A percentile compares a stretch with the other conserved stretches of the same genome.
Evolutionary conservation across 2,888 invertebrate genomes (phyloP).

Genomic region (Cactoblastis cactorum): DNA sequence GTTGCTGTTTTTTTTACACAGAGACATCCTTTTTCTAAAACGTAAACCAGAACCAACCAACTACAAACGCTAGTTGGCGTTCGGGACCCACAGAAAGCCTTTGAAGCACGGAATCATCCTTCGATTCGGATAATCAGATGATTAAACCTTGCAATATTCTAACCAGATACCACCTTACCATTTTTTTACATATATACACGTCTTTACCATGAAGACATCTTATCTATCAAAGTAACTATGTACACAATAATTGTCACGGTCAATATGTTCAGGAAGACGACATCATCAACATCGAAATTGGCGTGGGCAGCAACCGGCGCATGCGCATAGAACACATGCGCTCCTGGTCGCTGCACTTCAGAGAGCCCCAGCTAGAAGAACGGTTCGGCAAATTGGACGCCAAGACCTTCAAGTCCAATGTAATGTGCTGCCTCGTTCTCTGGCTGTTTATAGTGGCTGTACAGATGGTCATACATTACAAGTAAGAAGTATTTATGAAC

Average conservation of each 20-base stretch:
- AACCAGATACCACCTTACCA: too few species aligned
- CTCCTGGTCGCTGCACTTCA: slow-evolving; percentile 92
- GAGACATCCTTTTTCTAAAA: too few species aligned
- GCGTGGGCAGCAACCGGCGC: slow-evolving; percentile 92
- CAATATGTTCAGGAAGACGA: slow-evolving; percentile 82
- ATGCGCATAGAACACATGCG: slow-evolving; percentile 93
- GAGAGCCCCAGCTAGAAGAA: slow-evolving; percentile 87
- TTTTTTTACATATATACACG: too few species aligned
- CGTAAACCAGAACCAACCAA: too few species aligned
- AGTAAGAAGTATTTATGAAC: slow-evolving; percentile 71
- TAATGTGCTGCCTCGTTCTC: slow-evolving; percentile 93
- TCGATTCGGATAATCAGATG: too few species aligned
- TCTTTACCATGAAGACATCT: too few species aligned
- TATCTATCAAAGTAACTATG: background rate
- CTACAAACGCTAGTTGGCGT: too few species aligned
- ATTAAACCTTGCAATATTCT: too few species aligned
- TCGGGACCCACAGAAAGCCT: too few species aligned
- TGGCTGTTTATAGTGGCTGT: slow-evolving; percentile 93
- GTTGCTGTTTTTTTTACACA: too few species aligned
- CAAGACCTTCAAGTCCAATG: slow-evolving; percentile 96
- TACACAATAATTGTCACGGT: slow-evolving; percentile 1
- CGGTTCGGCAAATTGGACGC: slow-evolving; percentile 93
- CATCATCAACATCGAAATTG: slow-evolving; percentile 90
- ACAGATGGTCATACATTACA: slow-evolving; percentile 86
- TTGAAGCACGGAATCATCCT: too few species aligned